A percentile compares a stretch with the other conserved stretches of the same genome.
Conservation (phyloP, 2,888 invertebrate genomes). For the Plusia festucae region DNA sequence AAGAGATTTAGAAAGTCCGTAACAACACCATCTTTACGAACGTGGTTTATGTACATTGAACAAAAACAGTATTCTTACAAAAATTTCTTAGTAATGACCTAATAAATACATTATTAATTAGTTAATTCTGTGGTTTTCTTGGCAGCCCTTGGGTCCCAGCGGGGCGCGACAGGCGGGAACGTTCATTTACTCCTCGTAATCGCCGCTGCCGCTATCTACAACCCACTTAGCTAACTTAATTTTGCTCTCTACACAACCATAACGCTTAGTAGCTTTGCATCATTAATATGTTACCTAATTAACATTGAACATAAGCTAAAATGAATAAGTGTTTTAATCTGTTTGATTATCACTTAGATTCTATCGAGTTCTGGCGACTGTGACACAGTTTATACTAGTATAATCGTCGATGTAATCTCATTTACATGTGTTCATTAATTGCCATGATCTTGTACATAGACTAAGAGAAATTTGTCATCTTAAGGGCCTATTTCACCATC, state of each 20-base stretch:
- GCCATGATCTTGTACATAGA: no score
- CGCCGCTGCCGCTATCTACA: constrained; percentile 78
- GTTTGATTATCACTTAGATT: no score
- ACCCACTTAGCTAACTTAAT: constrained; percentile 78
- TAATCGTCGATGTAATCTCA: no score
- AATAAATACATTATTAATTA: neutral
- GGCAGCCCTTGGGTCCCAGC: constrained; percentile 31
- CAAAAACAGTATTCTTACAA: no score
- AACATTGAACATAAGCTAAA: neutral
- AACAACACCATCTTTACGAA: no score
- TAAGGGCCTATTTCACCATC: no score
- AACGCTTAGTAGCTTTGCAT: constrained; percentile 30
- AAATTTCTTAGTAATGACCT: no score
- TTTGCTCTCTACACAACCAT: constrained; percentile 54
- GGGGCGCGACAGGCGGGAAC: constrained; percentile 55
- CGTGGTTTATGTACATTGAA: neutral
- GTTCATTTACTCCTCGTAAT: constrained; percentile 80
- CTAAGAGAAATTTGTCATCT: no score
- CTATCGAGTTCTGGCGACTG: no score
- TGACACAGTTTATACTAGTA: no score
- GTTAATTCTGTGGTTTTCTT: neutral
- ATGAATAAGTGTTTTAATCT: neutral
- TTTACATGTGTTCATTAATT: no score
- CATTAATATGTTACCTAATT: neutral
- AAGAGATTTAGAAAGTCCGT: no score